Conservation (phyloP, 2,888 invertebrate species). For the Ellobium chinense region DNA sequence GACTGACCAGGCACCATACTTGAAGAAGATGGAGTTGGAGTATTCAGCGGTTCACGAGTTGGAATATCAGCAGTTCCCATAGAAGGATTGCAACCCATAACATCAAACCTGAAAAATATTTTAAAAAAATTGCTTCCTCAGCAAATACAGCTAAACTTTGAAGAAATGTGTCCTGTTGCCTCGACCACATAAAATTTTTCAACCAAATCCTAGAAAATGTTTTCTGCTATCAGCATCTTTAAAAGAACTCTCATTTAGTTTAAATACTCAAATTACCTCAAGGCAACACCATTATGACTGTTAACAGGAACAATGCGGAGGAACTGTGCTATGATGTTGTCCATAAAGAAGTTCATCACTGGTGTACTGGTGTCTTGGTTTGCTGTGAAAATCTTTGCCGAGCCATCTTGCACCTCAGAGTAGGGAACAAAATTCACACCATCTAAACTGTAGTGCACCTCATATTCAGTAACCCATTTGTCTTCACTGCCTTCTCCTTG, state of each 20-base stretch:
- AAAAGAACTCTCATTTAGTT: too few species aligned
- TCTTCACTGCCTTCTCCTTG: slow-evolving; percentile 59
- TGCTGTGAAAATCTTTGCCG: slow-evolving; percentile 38
- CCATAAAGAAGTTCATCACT: slow-evolving; percentile 40
- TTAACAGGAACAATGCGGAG: slow-evolving; percentile 45
- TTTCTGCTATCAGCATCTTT: too few species aligned
- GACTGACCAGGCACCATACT: background rate
- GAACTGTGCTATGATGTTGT: slow-evolving; percentile 38
- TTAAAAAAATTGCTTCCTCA: background rate
- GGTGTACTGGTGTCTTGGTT: slow-evolving; percentile 41
- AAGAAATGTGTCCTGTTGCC: background rate
- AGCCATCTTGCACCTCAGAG: slow-evolving; percentile 47
- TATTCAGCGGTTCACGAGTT: background rate
- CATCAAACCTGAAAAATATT: slow-evolving; percentile 39
- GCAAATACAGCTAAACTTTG: background rate
- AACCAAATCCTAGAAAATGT: too few species aligned
- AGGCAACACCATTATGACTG: slow-evolving; percentile 34
- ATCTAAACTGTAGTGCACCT: slow-evolving; percentile 58
- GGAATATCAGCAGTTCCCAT: background rate
- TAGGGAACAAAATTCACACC: slow-evolving; percentile 58
- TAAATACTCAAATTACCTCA: slow-evolving; percentile 43
- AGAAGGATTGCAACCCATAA: slow-evolving; percentile 45
- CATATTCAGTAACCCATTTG: slow-evolving; percentile 62
- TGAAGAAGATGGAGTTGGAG: slow-evolving; percentile 17
- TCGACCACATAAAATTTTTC: background rate